Percentiles rank a stretch among this genome's conserved stretches.
These are phyloP conservation scores for Trachelus stipa DNA, from an alignment of 2,888 invertebrate genomes.

Conservation along the genomic window DNA sequence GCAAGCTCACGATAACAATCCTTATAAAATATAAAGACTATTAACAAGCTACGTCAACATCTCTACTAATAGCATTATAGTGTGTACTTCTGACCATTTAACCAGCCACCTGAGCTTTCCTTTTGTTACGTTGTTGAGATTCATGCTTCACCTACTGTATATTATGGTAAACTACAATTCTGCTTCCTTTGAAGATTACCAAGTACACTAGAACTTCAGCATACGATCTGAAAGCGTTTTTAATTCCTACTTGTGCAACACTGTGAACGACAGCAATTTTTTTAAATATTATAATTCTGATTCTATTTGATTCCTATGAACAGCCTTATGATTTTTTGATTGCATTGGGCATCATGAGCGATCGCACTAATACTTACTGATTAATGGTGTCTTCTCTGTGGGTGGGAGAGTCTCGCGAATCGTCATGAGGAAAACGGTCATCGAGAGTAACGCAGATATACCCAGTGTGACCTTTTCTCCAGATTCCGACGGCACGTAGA, in stretches of 20 bases:
- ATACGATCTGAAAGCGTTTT: background rate
- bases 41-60: background rate
- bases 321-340: background rate
- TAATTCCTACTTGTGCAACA: background rate
- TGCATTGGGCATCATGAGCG: background rate
- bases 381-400: constrained; percentile 87
- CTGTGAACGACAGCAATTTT: background rate
- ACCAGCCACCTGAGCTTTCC: background rate
- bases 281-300: background rate
- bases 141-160: background rate
- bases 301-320: background rate
- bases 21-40: background rate
- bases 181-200: background rate
- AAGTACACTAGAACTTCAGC: background rate
- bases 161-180: background rate
- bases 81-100: background rate
- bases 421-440: constrained; percentile 91
- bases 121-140: background rate
- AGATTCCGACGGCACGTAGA: constrained; percentile 89
- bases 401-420: constrained; percentile 88
- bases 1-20: background rate
- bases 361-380: constrained; percentile 73
- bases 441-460: constrained; percentile 87
- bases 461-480: constrained; percentile 90
- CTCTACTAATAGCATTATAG: background rate